Conservation (phyloP, 2,888 invertebrate genomes). For the Branchellion lobata region DNA sequence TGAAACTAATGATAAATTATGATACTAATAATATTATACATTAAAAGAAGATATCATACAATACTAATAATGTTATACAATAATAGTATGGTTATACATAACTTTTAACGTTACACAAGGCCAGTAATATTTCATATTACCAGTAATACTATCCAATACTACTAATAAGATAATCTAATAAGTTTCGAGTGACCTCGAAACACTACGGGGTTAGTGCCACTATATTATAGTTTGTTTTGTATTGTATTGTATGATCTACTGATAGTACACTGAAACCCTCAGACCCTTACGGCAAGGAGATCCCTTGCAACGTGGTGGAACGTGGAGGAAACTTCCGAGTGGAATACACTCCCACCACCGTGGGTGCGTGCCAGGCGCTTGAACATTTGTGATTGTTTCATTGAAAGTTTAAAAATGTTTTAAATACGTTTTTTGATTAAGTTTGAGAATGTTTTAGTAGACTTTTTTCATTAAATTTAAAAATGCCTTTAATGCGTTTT, state of each 20-base stretch:
- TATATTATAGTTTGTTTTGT: slow-evolving; percentile 4
- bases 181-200: no score
- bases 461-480: background rate
- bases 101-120: no score
- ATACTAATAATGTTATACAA: background rate
- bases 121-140: no score
- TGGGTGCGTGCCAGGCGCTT: slow-evolving; percentile 43
- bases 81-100: background rate
- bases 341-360: slow-evolving; percentile 55
- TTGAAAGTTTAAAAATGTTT: background rate
- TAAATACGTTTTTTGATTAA: background rate
- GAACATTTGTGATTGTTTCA: background rate
- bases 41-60: background rate
- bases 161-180: no score
- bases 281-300: slow-evolving; percentile 43
- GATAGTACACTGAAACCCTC: background rate
- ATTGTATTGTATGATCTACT: no score
- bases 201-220: no score
- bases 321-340: slow-evolving; percentile 50
- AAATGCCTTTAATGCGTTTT: background rate
- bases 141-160: no score
- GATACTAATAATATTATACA: background rate
- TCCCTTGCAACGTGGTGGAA: slow-evolving; percentile 36
- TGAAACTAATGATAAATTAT: no score
- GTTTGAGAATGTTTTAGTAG: background rate